phyloP scores from a whole-genome alignment of 2,113 vertebrate genomes.

The Phoenicopterus ruber region DNA sequence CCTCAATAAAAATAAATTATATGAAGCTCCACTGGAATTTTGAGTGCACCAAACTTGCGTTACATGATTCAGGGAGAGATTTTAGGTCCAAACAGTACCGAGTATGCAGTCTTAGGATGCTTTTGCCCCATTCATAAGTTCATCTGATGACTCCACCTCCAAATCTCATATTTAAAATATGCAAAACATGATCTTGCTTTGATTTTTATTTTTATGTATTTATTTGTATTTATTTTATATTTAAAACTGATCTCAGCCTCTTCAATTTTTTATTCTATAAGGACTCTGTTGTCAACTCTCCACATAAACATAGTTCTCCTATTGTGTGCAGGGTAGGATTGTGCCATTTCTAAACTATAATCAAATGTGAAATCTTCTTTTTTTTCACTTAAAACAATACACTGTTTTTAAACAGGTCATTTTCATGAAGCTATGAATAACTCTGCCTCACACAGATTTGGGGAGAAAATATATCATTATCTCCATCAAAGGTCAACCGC shows the following conservation, averaged over 20 bases:
- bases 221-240: not conserved
- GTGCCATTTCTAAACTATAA: slow-evolving; percentile 28
- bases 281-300: not conserved
- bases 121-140: not conserved
- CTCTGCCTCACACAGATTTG: slow-evolving; percentile 63
- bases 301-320: not conserved
- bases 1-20: not conserved
- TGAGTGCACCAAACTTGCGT: not conserved
- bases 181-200: not conserved
- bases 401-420: slow-evolving; percentile 43
- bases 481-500: slow-evolving; percentile 68
- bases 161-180: not conserved
- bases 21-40: not conserved
- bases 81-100: not conserved
- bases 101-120: rapidly evolving
- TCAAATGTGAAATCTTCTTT: not conserved
- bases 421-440: slow-evolving; percentile 72
- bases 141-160: not conserved
- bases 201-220: not conserved
- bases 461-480: slow-evolving; percentile 70
- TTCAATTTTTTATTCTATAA: not conserved
- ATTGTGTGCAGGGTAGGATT: not conserved
- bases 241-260: not conserved
- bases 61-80: not conserved
- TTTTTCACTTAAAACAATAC: slow-evolving; percentile 43